These are phyloP conservation scores for Porites divaricata DNA, from an alignment of 92 coral and sea anemone species.

Conservation along the genomic window DNA sequence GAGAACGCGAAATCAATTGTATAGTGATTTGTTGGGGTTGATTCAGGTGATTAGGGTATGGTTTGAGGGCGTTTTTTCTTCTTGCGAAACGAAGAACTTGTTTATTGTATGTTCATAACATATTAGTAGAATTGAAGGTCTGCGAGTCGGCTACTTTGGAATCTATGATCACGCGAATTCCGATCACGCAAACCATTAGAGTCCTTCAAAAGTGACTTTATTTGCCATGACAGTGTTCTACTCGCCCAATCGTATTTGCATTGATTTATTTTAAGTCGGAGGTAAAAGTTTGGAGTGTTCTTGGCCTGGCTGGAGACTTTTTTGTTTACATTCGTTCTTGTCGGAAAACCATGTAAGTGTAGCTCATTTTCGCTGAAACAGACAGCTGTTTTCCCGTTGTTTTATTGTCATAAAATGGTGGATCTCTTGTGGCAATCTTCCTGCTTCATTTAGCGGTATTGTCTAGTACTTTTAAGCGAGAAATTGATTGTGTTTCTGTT, in stretches of 20 bases:
- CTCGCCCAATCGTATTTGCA: constrained; percentile 8
- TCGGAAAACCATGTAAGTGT: constrained; percentile 11
- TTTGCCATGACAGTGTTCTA: background rate
- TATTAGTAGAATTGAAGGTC: constrained; percentile 11
- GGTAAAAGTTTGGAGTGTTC: constrained; percentile 9
- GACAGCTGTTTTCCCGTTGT: constrained; percentile 30
- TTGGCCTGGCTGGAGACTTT: constrained; percentile 26
- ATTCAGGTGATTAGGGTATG: background rate
- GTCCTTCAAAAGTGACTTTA: background rate
- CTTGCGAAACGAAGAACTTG: background rate
- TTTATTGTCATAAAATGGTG: constrained; percentile 5
- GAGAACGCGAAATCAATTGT: background rate
- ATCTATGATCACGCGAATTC: constrained; percentile 48
- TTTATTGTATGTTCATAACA: constrained; percentile 32
- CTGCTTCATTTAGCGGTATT: background rate
- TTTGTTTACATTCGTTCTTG: constrained; percentile 32
- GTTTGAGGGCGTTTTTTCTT: background rate
- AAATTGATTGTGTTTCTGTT: background rate
- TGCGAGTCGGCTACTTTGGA: constrained; percentile 14
- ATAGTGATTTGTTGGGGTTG: background rate
- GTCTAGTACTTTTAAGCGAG: no score
- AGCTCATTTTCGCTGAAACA: background rate
- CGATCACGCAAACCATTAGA: constrained; percentile 36
- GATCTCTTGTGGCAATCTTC: background rate
- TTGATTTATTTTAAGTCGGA: background rate